Percentiles rank a stretch among this genome's conserved stretches.
Conservation (phyloP, 1,140 invertebrate species). For the Andricus grossulariae region DNA sequence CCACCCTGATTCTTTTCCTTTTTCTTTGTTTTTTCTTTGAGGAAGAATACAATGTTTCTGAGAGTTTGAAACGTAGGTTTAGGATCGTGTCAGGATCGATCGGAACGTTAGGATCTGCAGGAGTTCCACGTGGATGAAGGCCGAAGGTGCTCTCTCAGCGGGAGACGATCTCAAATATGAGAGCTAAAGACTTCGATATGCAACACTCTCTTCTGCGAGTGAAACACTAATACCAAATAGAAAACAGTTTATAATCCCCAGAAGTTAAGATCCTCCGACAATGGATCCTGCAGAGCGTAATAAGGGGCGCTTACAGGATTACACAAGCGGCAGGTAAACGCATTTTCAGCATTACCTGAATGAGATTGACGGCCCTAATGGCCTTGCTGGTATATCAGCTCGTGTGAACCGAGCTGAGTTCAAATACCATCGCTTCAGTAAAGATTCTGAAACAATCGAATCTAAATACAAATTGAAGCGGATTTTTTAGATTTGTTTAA, state of each 20-base stretch:
- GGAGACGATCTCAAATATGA: conserved; percentile 52
- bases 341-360: conserved; percentile 50
- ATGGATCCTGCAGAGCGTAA: conserved; percentile 68
- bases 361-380: conserved; percentile 43
- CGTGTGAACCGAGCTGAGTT: conserved; percentile 37
- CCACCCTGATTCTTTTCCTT: too few relatives aligned
- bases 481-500: too few relatives aligned
- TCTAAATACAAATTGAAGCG: too few relatives aligned
- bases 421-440: conserved; percentile 20
- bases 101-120: conserved; percentile 51
- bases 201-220: conserved; percentile 43
- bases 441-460: background rate
- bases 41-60: too few relatives aligned
- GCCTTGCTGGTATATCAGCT: conserved; percentile 22
- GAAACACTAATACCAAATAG: conserved; percentile 64
- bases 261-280: conserved; percentile 71
- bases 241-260: conserved; percentile 71
- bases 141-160: conserved; percentile 55
- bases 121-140: conserved; percentile 49
- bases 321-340: conserved; percentile 63
- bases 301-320: conserved; percentile 72
- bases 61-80: conserved; percentile 6
- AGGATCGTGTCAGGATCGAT: conserved; percentile 35
- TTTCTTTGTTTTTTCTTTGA: too few relatives aligned
- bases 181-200: conserved; percentile 33